phyloP scores from a whole-genome alignment of 2,888 invertebrate genomes.

The Volucella bombylans region DNA sequence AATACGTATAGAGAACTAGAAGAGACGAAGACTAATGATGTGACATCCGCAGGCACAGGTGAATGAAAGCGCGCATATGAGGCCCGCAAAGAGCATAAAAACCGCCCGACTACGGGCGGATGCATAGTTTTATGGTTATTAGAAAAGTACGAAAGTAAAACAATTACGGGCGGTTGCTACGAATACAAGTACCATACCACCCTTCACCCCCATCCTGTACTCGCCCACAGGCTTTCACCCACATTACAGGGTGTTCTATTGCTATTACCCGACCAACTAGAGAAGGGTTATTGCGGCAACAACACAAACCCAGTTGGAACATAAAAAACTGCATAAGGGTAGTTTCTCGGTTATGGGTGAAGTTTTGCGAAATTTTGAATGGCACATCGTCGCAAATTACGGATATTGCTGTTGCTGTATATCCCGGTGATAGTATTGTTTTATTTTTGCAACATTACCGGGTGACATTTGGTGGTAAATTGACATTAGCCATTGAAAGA shows the following conservation, averaged over 20 bases:
- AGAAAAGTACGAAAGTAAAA: conserved; percentile 72
- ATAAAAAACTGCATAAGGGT: conserved; percentile 68
- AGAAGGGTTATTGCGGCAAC: conserved; percentile 45
- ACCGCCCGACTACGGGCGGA: conserved; percentile 39
- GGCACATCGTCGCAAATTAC: conserved; percentile 65
- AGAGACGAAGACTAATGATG: conserved; percentile 76
- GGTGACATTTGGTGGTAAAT: conserved; percentile 39
- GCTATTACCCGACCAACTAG: not conserved
- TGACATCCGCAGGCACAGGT: conserved; percentile 75
- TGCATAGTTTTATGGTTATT: conserved; percentile 73
- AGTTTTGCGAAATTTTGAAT: conserved; percentile 63
- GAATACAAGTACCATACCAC: not conserved
- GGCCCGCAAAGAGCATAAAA: conserved; percentile 67
- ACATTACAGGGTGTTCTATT: no score
- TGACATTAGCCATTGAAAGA: conserved; percentile 23
- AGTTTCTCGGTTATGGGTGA: conserved; percentile 54
- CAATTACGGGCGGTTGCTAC: conserved; percentile 53
- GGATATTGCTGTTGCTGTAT: conserved; percentile 33
- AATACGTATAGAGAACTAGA: conserved; percentile 4
- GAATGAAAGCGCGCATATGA: conserved; percentile 71
- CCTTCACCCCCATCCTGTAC: no score
- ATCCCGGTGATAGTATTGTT: conserved; percentile 45
- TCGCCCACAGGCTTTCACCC: not conserved
- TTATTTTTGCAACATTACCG: conserved; percentile 31
- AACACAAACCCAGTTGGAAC: conserved; percentile 25